phyloP scores from a whole-genome alignment of 1,140 invertebrate genomes.

The Drosophila serrata region DNA sequence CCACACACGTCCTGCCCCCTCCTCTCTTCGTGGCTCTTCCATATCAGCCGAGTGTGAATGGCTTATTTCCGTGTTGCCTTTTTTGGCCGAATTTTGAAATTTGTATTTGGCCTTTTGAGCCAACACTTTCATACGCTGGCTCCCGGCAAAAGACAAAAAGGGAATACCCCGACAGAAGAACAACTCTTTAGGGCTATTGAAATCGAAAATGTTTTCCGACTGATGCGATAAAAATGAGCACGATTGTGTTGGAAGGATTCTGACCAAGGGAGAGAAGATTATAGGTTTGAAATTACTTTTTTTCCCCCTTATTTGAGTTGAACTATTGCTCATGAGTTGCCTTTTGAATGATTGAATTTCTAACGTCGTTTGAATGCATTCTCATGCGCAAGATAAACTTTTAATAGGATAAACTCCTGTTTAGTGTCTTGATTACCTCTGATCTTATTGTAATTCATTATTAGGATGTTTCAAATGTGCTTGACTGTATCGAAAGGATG shows the following conservation, averaged over 20 bases:
- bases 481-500: too few relatives aligned
- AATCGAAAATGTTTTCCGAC: slow-evolving; percentile 74
- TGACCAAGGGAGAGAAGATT: background rate
- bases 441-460: background rate
- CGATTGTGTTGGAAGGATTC: slow-evolving; percentile 3
- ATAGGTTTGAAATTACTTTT: slow-evolving; percentile 36
- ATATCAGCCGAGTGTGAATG: slow-evolving; percentile 67
- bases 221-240: slow-evolving; percentile 68
- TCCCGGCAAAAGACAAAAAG: slow-evolving; percentile 38
- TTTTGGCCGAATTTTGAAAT: slow-evolving; percentile 67
- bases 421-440: background rate
- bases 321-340: slow-evolving; percentile 47
- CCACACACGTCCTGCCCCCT: slow-evolving; percentile 34
- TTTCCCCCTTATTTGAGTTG: slow-evolving; percentile 14
- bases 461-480: background rate
- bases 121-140: slow-evolving; percentile 64
- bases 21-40: slow-evolving; percentile 6
- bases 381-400: background rate
- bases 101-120: slow-evolving; percentile 71
- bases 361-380: background rate
- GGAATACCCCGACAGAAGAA: slow-evolving; percentile 29
- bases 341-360: slow-evolving; percentile 52
- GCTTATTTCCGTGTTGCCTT: slow-evolving; percentile 73
- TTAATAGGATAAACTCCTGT: too few relatives aligned
- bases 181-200: slow-evolving; percentile 74